These are phyloP conservation scores for Mirza zaza DNA, from an alignment of 2,113 vertebrate species.

Conservation along the genomic window DNA sequence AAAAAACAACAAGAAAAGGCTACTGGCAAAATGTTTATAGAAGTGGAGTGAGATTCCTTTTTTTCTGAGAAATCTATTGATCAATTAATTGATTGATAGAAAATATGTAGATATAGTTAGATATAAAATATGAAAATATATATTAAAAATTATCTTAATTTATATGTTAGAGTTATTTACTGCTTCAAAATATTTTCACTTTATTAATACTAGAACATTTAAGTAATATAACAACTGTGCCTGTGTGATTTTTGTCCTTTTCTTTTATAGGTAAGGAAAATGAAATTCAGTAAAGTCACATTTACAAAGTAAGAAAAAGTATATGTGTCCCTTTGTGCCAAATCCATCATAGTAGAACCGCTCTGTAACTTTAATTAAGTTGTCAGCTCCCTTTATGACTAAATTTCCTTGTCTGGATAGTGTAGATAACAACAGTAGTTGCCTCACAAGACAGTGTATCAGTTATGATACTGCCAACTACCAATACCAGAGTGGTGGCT, in stretches of 20 bases:
- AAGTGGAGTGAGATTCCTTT: background rate
- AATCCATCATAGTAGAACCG: background rate
- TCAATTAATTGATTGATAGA: background rate
- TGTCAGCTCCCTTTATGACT: background rate
- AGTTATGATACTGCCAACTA: background rate
- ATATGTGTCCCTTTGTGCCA: background rate
- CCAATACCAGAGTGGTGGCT: background rate
- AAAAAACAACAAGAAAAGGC: background rate
- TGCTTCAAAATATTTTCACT: background rate
- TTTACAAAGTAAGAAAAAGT: background rate
- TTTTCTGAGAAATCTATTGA: background rate
- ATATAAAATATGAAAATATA: background rate
- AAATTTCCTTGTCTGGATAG: background rate
- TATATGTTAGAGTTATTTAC: background rate
- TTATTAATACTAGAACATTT: background rate
- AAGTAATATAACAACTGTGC: background rate
- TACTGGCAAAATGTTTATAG: slow-evolving; percentile 1
- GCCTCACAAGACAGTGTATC: background rate
- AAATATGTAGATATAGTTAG: background rate
- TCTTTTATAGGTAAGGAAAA: background rate
- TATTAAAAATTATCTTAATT: background rate
- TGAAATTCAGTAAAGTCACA: background rate
- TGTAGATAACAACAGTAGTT: background rate
- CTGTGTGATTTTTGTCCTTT: background rate
- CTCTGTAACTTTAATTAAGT: background rate